Conservation (phyloP, 2,888 invertebrate species). For the Athalia circularis region DNA sequence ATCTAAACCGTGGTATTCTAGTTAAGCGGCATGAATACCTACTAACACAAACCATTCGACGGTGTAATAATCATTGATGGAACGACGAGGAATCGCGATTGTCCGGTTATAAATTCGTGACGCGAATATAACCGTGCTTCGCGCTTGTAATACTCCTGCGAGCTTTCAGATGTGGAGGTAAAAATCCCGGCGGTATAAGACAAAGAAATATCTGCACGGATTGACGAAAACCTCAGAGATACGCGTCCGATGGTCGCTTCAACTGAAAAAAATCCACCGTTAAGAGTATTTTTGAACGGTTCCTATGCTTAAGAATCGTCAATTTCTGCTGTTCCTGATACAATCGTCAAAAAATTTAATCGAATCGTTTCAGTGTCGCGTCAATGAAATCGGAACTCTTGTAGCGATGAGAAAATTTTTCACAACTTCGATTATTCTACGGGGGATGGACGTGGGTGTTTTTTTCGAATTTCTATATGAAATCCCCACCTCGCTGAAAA, state of each 20-base stretch:
- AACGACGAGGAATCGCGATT: conserved; percentile 23
- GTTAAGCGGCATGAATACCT: background rate
- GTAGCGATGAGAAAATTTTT: conserved; percentile 4
- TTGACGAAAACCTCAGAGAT: conserved; percentile 32
- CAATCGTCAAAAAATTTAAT: background rate
- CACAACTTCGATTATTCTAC: background rate
- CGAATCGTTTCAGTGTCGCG: conserved; percentile 18
- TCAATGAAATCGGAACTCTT: background rate
- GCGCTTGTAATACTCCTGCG: background rate
- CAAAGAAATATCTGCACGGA: conserved; percentile 34
- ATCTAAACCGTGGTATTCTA: background rate
- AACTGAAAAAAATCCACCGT: conserved; percentile 19
- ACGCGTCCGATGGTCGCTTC: conserved; percentile 25
- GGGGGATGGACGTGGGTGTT: background rate
- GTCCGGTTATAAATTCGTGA: conserved; percentile 4
- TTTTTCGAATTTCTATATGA: background rate
- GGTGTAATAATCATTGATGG: background rate
- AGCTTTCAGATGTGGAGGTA: background rate
- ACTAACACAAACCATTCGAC: no score
- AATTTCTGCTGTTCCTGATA: background rate
- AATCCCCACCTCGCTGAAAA: no score
- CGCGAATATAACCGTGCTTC: background rate
- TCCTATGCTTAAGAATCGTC: no score
- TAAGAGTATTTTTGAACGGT: background rate
- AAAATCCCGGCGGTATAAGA: conserved; percentile 11